Percentiles rank a stretch among this genome's conserved stretches.
These are phyloP conservation scores for Megaustenia siamemsis DNA, from an alignment of 2,888 invertebrate species.

Conservation along the genomic window DNA sequence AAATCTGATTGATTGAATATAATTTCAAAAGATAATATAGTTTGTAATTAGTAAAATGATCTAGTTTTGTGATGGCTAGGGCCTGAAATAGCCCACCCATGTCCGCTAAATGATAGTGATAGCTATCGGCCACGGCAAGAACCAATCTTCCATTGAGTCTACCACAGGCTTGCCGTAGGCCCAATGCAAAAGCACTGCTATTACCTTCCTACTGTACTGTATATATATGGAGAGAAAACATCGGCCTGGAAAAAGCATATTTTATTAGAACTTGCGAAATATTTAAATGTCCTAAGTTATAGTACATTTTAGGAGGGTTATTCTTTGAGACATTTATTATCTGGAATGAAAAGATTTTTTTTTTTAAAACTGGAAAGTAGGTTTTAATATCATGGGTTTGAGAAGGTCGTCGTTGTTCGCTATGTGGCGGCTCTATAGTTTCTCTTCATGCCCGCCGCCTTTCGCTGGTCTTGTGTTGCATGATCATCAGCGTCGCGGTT, in stretches of 20 bases:
- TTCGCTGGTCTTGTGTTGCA: neutral
- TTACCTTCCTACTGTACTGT: neutral
- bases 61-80: neutral
- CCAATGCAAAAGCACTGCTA: constrained; percentile 22
- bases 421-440: neutral
- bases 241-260: neutral
- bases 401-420: constrained; percentile 28
- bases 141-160: constrained; percentile 44
- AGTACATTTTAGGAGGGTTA: neutral
- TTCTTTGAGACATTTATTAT: neutral
- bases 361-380: constrained; percentile 35
- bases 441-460: neutral
- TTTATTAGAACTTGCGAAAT: neutral
- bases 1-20: neutral
- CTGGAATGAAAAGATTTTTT: neutral
- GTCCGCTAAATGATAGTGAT: neutral
- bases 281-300: neutral
- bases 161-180: constrained; percentile 29
- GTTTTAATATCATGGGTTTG: constrained; percentile 43
- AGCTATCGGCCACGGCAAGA: neutral
- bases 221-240: too few relatives aligned
- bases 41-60: neutral
- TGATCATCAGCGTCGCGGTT: neutral
- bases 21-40: neutral
- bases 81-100: neutral